phyloP scores from a whole-genome alignment of 2,888 invertebrate genomes.

The Drosophila mimica region DNA sequence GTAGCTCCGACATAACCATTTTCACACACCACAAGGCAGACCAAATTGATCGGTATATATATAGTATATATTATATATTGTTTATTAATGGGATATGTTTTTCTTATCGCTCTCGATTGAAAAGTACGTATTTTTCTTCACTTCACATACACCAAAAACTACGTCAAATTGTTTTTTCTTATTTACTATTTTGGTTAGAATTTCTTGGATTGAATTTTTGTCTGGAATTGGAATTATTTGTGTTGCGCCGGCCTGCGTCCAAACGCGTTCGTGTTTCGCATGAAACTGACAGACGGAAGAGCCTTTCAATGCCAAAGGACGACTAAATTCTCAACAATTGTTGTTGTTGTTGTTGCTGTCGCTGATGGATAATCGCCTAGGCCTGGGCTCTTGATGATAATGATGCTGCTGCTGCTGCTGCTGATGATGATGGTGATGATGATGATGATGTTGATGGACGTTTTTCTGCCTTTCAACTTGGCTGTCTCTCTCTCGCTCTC shows the following conservation, averaged over 20 bases:
- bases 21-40: conserved; percentile 66
- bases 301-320: conserved; percentile 64
- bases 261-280: conserved; percentile 84
- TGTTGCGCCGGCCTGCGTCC: conserved; percentile 71
- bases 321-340: conserved; percentile 45
- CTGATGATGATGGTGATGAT: conserved; percentile 25
- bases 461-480: conserved; percentile 21
- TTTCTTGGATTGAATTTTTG: neutral
- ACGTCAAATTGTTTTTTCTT: conserved; percentile 14
- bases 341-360: conserved; percentile 6
- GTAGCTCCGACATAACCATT: conserved; percentile 86
- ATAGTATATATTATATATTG: conserved; percentile 10
- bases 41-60: conserved; percentile 7
- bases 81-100: conserved; percentile 5
- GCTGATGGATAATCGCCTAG: conserved; percentile 67
- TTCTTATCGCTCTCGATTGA: neutral
- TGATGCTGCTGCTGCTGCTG: conserved; percentile 29
- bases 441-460: conserved; percentile 30
- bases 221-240: conserved; percentile 11
- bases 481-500: conserved; percentile 32
- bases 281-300: conserved; percentile 82
- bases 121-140: conserved; percentile 1
- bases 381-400: conserved; percentile 44
- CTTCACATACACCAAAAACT: conserved; percentile 1
- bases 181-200: conserved; percentile 17